A percentile compares a stretch with the other conserved stretches of the same genome.
These are phyloP conservation scores for Hapalemur alaotrensis DNA, from an alignment of 2,797 vertebrate species.

Conservation along the genomic window DNA sequence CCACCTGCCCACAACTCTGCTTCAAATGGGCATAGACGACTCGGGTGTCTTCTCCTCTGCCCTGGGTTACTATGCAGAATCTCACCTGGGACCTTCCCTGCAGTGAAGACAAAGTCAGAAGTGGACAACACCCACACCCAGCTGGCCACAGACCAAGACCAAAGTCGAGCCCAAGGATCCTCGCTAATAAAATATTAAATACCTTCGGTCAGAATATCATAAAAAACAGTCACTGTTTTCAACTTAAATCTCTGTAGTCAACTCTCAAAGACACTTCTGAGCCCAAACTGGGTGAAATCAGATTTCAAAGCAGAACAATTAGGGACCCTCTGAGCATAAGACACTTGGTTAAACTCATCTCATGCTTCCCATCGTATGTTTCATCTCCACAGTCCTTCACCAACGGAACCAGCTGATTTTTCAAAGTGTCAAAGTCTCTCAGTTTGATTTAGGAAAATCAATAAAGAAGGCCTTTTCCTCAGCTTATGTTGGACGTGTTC, in stretches of 20 bases:
- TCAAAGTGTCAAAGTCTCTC: not conserved
- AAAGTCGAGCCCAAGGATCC: not conserved
- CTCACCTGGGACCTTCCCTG: not conserved
- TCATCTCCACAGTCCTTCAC: not conserved
- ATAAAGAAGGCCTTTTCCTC: not conserved
- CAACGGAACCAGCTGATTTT: not conserved
- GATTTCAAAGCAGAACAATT: not conserved
- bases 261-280: not conserved
- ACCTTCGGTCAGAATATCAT: not conserved
- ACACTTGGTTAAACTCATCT: not conserved
- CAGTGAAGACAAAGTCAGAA: not conserved
- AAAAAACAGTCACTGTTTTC: not conserved
- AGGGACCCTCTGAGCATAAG: not conserved
- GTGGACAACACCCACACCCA: too few species aligned
- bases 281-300: not conserved
- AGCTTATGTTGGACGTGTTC: not conserved
- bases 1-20: not conserved
- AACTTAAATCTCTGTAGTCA: not conserved
- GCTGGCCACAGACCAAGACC: not conserved
- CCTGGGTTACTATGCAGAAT: not conserved
- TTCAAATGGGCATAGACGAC: not conserved
- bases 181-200: not conserved
- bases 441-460: not conserved
- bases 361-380: not conserved
- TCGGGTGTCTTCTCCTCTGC: not conserved